These are phyloP conservation scores for Cavia aperea DNA, from an alignment of 2,113 vertebrate genomes.

Conservation along the genomic window DNA sequence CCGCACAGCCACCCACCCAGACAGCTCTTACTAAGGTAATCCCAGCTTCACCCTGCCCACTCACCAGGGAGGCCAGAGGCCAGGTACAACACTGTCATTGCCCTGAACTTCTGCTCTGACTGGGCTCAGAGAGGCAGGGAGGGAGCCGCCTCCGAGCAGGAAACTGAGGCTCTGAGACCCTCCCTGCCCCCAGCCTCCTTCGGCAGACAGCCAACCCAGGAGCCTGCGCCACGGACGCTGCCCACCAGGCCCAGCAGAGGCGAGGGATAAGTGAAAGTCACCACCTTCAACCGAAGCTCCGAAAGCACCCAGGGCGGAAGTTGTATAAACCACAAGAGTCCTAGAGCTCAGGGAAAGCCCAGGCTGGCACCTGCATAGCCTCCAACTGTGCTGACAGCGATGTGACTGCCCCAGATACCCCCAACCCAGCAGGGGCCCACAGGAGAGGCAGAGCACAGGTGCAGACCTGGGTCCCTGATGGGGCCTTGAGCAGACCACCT, in stretches of 20 bases:
- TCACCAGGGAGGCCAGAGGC: too few species aligned
- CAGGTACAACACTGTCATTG: too few species aligned
- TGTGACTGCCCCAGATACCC: background rate
- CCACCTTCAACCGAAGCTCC: background rate
- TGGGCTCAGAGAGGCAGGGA: too few species aligned
- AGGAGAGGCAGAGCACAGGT: background rate
- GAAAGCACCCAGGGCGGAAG: constrained; percentile 1
- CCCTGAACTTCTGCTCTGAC: fast-evolving
- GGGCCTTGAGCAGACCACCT: background rate
- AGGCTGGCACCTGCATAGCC: background rate
- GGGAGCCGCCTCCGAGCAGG: background rate
- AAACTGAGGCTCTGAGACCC: background rate
- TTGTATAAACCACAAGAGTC: background rate
- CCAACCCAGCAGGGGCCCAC: background rate
- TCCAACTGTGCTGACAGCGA: background rate
- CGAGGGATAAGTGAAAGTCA: background rate
- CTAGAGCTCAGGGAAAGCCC: background rate
- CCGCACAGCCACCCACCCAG: background rate
- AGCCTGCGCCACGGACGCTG: background rate
- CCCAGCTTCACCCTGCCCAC: background rate
- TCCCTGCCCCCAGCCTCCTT: too few species aligned
- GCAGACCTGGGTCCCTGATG: background rate
- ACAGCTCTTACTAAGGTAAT: background rate
- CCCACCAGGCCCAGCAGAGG: background rate
- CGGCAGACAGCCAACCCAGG: background rate